These are phyloP conservation scores for Mechanitis messenoides DNA, from an alignment of 2,888 invertebrate species.

Conservation along the genomic window DNA sequence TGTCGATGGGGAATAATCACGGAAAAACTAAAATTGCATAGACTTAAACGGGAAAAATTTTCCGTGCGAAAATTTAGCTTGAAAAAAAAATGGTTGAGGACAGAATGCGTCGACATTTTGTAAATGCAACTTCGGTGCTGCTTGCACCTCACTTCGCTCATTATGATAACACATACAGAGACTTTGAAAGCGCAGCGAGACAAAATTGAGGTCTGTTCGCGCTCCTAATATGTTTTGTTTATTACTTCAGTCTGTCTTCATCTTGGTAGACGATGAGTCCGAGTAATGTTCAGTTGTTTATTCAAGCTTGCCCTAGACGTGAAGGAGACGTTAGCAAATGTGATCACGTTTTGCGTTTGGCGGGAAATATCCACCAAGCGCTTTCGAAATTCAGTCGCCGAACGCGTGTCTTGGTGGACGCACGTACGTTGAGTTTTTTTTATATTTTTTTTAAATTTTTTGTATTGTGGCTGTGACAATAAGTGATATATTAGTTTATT, in stretches of 20 bases:
- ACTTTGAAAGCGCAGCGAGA: too few species aligned
- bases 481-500: constrained; percentile 48
- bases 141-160: too few species aligned
- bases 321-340: constrained; percentile 13
- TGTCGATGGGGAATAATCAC: too few species aligned
- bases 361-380: constrained; percentile 25
- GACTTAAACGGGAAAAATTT: too few species aligned
- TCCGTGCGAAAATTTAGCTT: too few species aligned
- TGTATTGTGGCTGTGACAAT: constrained; percentile 47
- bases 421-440: constrained; percentile 33
- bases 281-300: constrained; percentile 19
- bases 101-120: too few species aligned
- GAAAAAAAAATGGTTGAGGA: too few species aligned
- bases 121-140: too few species aligned
- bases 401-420: constrained; percentile 48
- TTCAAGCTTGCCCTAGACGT: constrained; percentile 37
- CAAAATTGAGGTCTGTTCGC: too few species aligned
- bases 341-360: constrained; percentile 28
- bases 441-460: constrained; percentile 32
- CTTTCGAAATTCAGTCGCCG: constrained; percentile 46
- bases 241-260: neutral
- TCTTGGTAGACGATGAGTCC: constrained; percentile 11
- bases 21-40: too few species aligned
- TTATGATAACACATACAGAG: too few species aligned
- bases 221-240: too few species aligned